Evolutionary conservation across 2,888 invertebrate species (phyloP), one percentile per base, ranked within the genome.

Genomic region (Thymelicus sylvestris): DNA sequence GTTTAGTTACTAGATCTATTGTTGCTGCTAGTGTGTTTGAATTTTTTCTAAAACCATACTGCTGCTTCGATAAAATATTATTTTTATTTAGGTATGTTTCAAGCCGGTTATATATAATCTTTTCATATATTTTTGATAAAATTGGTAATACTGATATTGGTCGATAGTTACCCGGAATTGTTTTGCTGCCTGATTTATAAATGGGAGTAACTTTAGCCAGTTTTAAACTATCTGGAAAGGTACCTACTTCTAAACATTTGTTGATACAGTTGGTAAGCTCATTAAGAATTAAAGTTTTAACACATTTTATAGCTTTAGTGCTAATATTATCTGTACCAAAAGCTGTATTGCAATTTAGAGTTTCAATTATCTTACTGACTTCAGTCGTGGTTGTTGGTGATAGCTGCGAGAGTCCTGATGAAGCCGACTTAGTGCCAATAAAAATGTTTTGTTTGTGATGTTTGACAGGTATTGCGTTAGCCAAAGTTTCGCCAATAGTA

Each of bases 251-350:
- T 2, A 77, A 13, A n/a, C n/a, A n/a, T n/a, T n/a, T n/a, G n/a
- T n/a, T n/a, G n/a, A n/a, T n/a, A n/a, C n/a, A n/a, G n/a, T 38
- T 59, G 0, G 72, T 63, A 6, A 74, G 50, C 2, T 63, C 41
- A 13, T 39, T 31, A 8, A 59, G 12, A 50, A 73, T 72, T 1
- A 67, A 12, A 39, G 55, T 15, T 66, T 73, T 72, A 1, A 97
- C 88, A 12, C 65, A 68, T 71, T 74, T 74, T n/a, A 76, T 63
- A 7, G 15, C 39, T 68, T 74, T 76, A 15, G 73, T 71, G 12
- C 6, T 74, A 15, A 74, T 74, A 4, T 66, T 64, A 41, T 76
- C 76, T 10, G 73, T 48, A 7, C 75, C 75, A 50, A 52, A 39
- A 39, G 73, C 67, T 12, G 67, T 66, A 41, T 75, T 75, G 15